A percentile compares a stretch with the other conserved stretches of the same genome.
phyloP scores from a whole-genome alignment of 2,113 vertebrate genomes.

The Calyptommatus sinebrachiatus region DNA sequence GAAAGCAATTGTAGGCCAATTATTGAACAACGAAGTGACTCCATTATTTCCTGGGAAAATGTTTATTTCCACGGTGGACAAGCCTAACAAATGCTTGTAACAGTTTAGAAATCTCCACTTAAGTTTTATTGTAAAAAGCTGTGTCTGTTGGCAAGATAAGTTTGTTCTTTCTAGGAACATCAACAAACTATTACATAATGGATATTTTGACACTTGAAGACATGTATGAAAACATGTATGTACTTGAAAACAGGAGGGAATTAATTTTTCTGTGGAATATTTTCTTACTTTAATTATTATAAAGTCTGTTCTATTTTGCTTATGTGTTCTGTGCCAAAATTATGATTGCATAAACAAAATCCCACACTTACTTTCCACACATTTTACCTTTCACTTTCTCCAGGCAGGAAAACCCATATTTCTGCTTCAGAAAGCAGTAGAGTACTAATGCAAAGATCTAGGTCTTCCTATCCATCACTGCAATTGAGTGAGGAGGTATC shows the following conservation, averaged over 20 bases:
- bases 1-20: conserved; percentile 27
- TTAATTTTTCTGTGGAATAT: conserved; percentile 43
- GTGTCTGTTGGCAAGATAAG: conserved; percentile 71
- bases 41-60: conserved; percentile 34
- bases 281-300: conserved; percentile 41
- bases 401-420: too few species aligned
- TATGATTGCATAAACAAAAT: too few species aligned
- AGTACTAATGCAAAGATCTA: too few species aligned
- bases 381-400: too few species aligned
- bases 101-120: conserved; percentile 59
- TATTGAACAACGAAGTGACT: conserved; percentile 35
- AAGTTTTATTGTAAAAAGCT: conserved; percentile 68
- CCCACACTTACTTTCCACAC: too few species aligned
- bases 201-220: conserved; percentile 44
- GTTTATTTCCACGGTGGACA: conserved; percentile 35
- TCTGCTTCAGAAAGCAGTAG: too few species aligned
- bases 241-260: neutral
- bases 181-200: conserved; percentile 50
- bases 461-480: too few species aligned
- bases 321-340: neutral
- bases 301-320: conserved; percentile 14
- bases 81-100: conserved; percentile 56
- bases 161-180: conserved; percentile 75
- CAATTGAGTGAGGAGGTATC: too few species aligned
- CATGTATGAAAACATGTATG: too few species aligned